phyloP scores from a whole-genome alignment of 2,797 vertebrate species.

The Pseudotriccus pelzelni region DNA sequence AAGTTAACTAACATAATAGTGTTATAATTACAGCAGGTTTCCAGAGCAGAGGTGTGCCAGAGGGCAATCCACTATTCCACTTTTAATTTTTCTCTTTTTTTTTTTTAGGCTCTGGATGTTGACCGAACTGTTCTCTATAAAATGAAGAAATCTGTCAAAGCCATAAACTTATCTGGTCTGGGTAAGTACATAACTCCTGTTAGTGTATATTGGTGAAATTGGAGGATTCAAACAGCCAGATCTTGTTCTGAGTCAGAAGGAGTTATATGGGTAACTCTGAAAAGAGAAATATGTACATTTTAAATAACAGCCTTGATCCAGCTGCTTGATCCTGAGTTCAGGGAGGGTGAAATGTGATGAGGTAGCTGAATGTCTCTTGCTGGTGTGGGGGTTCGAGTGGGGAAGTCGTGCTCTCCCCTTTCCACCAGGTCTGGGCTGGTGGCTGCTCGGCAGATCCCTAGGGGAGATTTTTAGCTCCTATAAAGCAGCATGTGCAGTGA shows the following conservation, averaged over 20 bases:
- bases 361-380: neutral
- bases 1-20: neutral
- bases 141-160: conserved; percentile 99
- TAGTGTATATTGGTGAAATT: neutral
- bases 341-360: neutral
- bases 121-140: conserved; percentile 97
- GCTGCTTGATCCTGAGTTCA: neutral
- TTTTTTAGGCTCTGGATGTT: conserved; percentile 91
- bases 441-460: neutral
- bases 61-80: neutral
- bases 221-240: neutral
- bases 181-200: conserved; percentile 81
- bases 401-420: neutral
- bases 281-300: neutral
- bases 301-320: neutral
- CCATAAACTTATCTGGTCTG: conserved; percentile 94
- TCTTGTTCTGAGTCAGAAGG: neutral
- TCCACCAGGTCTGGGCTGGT: neutral
- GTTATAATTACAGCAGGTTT: neutral
- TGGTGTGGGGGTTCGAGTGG: neutral
- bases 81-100: neutral
- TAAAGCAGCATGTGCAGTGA: neutral
- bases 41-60: neutral
- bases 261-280: neutral
- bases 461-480: neutral